Conservation (phyloP, 2,113 vertebrate species). For the Pimephales promelas region DNA sequence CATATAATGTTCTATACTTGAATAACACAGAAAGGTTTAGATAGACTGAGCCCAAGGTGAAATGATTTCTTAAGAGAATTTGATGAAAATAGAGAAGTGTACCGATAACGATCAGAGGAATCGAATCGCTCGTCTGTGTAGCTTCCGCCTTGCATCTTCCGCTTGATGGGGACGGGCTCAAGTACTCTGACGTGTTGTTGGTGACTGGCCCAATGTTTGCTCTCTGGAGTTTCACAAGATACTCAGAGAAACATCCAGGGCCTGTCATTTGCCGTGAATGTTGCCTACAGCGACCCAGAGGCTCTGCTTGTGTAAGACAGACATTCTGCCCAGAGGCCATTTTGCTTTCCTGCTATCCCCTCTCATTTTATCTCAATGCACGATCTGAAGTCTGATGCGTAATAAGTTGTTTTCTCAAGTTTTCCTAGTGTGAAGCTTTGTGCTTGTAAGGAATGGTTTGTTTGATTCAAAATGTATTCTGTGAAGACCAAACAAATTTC, state of each 20-base stretch:
- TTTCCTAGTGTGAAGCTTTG: constrained; percentile 33
- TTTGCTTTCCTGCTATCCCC: constrained; percentile 62
- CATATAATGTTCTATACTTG: constrained; percentile 38
- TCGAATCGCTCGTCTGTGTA: constrained; percentile 21
- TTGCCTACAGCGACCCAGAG: constrained; percentile 78
- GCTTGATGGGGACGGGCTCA: constrained; percentile 33
- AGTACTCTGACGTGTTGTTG: constrained; percentile 66
- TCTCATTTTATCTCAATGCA: constrained; percentile 63
- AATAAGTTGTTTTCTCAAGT: constrained; percentile 48
- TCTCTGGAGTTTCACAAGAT: constrained; percentile 60
- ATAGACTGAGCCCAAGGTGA: constrained; percentile 51
- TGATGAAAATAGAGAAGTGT: constrained; percentile 37
- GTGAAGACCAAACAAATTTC: not conserved
- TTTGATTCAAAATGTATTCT: constrained; percentile 10
- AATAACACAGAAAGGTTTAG: constrained; percentile 41
- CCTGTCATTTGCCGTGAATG: constrained; percentile 76
- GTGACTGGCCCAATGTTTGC: constrained; percentile 67
- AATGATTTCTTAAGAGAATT: constrained; percentile 46
- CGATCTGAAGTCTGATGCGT: constrained; percentile 65
- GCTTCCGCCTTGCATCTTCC: constrained; percentile 40
- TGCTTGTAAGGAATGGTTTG: not conserved
- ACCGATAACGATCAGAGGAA: constrained; percentile 50
- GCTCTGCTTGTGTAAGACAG: constrained; percentile 79
- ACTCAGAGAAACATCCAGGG: constrained; percentile 66
- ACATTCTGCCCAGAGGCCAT: constrained; percentile 76